Evolutionary conservation across 2,113 vertebrate genomes (phyloP).

Genomic region (Ovibos moschatus): DNA sequence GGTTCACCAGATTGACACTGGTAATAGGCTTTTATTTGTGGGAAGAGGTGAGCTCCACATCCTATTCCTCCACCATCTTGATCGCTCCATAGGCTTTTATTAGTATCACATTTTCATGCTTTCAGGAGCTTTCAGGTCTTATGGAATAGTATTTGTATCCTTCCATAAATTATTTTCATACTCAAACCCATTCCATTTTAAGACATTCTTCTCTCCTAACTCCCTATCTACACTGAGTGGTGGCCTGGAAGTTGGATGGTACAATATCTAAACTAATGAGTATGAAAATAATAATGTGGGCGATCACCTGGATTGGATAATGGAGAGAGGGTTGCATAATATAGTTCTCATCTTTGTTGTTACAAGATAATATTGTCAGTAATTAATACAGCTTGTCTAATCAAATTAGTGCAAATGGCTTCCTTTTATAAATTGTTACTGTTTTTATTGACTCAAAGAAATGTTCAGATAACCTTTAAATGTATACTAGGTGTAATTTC

Average conservation of each 20-base stretch:
- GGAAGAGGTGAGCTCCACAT: background rate
- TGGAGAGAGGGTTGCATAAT: background rate
- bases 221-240: background rate
- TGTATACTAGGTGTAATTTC: constrained; percentile 5
- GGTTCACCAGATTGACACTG: background rate
- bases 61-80: background rate
- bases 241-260: background rate
- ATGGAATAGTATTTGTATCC: background rate
- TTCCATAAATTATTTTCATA: background rate
- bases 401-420: background rate
- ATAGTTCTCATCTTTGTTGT: background rate
- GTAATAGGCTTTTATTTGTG: background rate
- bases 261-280: background rate
- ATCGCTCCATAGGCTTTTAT: background rate
- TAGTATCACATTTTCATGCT: constrained; percentile 9
- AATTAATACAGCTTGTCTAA: background rate
- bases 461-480: background rate
- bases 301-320: background rate
- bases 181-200: background rate
- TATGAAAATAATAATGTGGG: background rate
- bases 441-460: background rate
- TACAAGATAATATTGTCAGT: background rate
- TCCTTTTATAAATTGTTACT: constrained; percentile 9
- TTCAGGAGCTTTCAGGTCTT: background rate
- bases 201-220: background rate